Evolutionary conservation across 2,888 invertebrate genomes (phyloP), one percentile per base, ranked within the genome.

Genomic region (Hyposoter didymator): DNA sequence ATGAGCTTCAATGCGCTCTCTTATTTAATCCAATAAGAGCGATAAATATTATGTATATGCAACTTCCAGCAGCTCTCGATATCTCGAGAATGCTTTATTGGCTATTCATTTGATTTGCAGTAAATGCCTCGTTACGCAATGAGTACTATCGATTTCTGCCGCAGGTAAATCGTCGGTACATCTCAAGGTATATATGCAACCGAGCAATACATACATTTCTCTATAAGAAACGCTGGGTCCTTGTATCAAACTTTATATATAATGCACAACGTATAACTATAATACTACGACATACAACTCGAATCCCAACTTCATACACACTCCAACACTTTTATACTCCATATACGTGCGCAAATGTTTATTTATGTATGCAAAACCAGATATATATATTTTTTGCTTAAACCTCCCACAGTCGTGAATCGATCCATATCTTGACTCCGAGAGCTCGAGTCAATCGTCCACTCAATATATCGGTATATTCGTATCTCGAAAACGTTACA

Each of bases 61-160:
- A 55, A 66, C 70, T 55, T 62, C 14, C 73, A 59, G 49, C 28
- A 45, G 59, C 66, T 76, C 73, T 45, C 85, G 78, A 80, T 85
- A 78, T 67, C 70, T 67, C 62, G 73, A 19, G 74, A 80, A 80
- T 88, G 87, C 82, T 89, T 90, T 90, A 90, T 90, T 87, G 90
- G 88, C 89, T 89, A 90, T 90, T 90, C 89, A 89, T 91, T 91
- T 90, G 92, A 90, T 90, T 89, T 89, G 89, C 90, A 87, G 89
- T 91, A 89, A 90, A 89, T 90, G 90, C 89, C 90, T 91, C 89
- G 91, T 91, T 90, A 91, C 91, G 91, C 90, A 90, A 91, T 89
- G 91, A 89, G 90, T 90, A 90, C 89, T 90, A 91, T 91, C 90
- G 90, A 88, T 91, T 91, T 89, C 90, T 88, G 88, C 88, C 88